These are phyloP conservation scores for Perca flavescens DNA, from an alignment of 2,113 vertebrate species.

Conservation along the genomic window DNA sequence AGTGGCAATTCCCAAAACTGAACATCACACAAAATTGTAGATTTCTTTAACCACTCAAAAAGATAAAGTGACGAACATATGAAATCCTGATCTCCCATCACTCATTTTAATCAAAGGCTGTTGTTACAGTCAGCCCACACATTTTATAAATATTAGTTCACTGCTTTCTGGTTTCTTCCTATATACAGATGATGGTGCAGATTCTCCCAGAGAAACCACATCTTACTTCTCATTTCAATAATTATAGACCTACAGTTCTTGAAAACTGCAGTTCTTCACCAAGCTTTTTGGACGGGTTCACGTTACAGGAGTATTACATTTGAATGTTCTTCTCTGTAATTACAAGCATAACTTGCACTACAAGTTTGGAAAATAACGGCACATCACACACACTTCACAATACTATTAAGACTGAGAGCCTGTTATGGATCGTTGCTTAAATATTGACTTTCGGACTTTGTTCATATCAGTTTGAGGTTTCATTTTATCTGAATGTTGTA, in stretches of 20 bases:
- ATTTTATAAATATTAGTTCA: constrained; percentile 61
- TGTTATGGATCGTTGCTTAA: neutral
- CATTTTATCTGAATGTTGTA: neutral
- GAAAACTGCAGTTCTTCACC: constrained; percentile 41
- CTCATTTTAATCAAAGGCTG: constrained; percentile 16
- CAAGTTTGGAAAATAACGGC: constrained; percentile 41
- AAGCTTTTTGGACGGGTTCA: constrained; percentile 31
- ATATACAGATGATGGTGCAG: constrained; percentile 44
- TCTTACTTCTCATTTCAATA: constrained; percentile 63
- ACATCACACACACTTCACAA: constrained; percentile 31
- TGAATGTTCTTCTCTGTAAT: constrained; percentile 53
- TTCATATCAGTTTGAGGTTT: constrained; percentile 12
- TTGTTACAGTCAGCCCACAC: constrained; percentile 10
- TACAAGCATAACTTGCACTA: constrained; percentile 37
- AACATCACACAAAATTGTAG: neutral
- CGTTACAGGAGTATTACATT: constrained; percentile 54
- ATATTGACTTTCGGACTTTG: constrained; percentile 20
- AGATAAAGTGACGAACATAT: constrained; percentile 11
- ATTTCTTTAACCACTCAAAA: constrained; percentile 7
- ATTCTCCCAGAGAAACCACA: constrained; percentile 53
- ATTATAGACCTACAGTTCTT: constrained; percentile 62
- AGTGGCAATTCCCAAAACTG: neutral
- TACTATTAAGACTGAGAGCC: constrained; percentile 8
- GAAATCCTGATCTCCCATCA: constrained; percentile 17
- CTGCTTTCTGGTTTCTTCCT: constrained; percentile 38